phyloP scores from a whole-genome alignment of 2,797 vertebrate species.

The Darevskia nairensis region DNA sequence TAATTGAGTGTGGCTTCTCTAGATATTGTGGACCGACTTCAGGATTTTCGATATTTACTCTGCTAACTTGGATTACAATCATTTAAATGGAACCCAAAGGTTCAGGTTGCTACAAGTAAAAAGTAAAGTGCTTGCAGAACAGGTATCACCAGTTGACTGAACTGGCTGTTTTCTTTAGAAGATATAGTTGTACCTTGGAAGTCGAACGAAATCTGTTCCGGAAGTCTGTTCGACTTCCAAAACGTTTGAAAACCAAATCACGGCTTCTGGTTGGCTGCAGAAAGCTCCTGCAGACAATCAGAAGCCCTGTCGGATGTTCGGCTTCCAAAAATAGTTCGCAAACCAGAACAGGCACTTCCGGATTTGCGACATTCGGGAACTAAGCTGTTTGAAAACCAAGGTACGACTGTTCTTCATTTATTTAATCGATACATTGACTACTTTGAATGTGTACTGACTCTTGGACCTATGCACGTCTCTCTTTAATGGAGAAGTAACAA shows the following conservation, averaged over 20 bases:
- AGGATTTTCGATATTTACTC: background rate
- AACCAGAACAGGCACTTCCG: no score
- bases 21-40: background rate
- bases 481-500: background rate
- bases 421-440: background rate
- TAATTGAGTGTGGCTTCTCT: background rate
- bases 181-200: background rate
- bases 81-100: background rate
- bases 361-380: no score
- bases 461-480: background rate
- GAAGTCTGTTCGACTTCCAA: no score
- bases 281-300: no score
- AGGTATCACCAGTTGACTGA: background rate
- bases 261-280: no score
- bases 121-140: background rate
- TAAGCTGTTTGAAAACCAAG: no score
- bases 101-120: background rate
- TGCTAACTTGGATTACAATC: background rate
- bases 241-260: no score
- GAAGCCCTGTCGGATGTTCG: no score
- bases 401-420: no score
- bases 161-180: background rate
- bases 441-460: background rate
- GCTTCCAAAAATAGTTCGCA: no score
- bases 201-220: no score